A percentile compares a stretch with the other conserved stretches of the same genome.
Conservation (phyloP, 2,797 vertebrate species). For the Iguana delicatissima region DNA sequence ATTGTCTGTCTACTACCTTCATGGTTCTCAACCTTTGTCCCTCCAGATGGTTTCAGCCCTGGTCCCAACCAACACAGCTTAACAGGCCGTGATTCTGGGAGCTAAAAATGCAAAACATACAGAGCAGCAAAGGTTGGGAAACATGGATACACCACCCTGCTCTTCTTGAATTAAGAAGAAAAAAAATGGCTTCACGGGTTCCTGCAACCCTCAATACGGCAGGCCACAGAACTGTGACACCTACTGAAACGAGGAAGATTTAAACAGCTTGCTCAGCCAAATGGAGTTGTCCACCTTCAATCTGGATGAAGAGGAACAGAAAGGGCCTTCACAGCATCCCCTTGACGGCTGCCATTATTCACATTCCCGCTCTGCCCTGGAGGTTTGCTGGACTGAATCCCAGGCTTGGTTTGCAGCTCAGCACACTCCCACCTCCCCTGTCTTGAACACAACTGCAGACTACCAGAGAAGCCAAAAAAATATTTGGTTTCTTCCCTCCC, state of each 20-base stretch:
- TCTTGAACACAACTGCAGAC: background rate
- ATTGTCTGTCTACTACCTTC: background rate
- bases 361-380: background rate
- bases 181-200: background rate
- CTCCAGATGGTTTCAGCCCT: too few relatives aligned
- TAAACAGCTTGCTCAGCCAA: background rate
- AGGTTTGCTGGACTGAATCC: background rate
- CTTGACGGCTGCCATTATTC: background rate
- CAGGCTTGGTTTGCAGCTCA: background rate
- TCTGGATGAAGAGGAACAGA: background rate
- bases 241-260: background rate
- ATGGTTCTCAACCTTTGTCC: background rate
- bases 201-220: background rate
- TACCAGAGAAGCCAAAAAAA: background rate
- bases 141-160: too few relatives aligned
- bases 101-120: too few relatives aligned
- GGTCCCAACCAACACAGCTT: too few relatives aligned
- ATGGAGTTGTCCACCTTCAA: background rate
- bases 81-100: too few relatives aligned
- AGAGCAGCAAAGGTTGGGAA: too few relatives aligned
- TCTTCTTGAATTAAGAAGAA: background rate
- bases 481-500: background rate
- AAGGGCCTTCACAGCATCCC: background rate
- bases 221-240: background rate
- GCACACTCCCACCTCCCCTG: too few relatives aligned